A percentile compares a stretch with the other conserved stretches of the same genome.
phyloP scores from a whole-genome alignment of 2,888 invertebrate genomes.

The Tricholauxania praeusta region DNA sequence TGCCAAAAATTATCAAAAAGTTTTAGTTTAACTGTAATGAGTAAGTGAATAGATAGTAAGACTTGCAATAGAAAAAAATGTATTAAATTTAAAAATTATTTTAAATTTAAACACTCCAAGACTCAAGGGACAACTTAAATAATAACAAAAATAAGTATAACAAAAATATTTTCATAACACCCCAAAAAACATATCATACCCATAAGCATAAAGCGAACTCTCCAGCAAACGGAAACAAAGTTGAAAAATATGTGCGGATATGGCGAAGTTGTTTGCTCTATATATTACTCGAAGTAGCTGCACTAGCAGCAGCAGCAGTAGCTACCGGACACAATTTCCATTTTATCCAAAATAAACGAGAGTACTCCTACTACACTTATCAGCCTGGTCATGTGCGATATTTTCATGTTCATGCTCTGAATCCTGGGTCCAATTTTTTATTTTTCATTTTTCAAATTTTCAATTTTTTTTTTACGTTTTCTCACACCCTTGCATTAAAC shows the following conservation, averaged over 20 bases:
- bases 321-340: conserved; percentile 8
- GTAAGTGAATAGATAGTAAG: too few species aligned
- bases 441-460: too few species aligned
- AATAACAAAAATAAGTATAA: too few species aligned
- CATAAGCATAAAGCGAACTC: background rate
- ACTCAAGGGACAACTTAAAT: too few species aligned
- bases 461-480: too few species aligned
- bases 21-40: too few species aligned
- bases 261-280: conserved; percentile 22
- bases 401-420: conserved; percentile 24
- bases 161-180: background rate
- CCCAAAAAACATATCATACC: background rate
- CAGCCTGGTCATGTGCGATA: conserved; percentile 4
- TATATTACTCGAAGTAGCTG: conserved; percentile 12
- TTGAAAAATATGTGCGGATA: conserved; percentile 21
- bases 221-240: conserved; percentile 12
- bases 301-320: background rate
- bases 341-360: conserved; percentile 3
- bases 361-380: background rate
- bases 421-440: background rate
- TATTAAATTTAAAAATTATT: too few species aligned
- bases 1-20: too few species aligned
- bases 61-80: too few species aligned
- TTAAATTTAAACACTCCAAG: too few species aligned
- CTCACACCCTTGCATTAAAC: too few species aligned